Evolutionary conservation across 2,888 invertebrate genomes (phyloP), one percentile per base, ranked within the genome.

Genomic region (Creontiades dilutus): DNA sequence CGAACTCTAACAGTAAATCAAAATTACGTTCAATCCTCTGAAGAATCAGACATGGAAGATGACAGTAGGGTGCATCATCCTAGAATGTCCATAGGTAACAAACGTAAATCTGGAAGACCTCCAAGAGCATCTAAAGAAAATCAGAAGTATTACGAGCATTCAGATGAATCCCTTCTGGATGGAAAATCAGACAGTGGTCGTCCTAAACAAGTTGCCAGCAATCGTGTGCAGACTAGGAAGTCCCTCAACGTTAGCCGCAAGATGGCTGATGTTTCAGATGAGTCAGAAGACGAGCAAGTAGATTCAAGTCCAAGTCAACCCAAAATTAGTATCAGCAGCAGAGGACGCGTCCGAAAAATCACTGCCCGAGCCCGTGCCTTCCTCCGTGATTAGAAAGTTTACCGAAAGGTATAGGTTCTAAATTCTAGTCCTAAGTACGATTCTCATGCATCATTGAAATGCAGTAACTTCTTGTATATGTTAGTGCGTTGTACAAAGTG

Each of bases 331-430:
- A 75, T 86, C 76, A 86, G 96, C 93, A 97, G 97, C 92, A 95
- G 98, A 87, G 98, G 98, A 2, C 95, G 98, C 75, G 95, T 98
- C 89, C 95, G 98, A 87, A 96, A 96, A 93, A 95, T 97, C 92
- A 97, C 97, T 46, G 96, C 96, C 90, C 95, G 96, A 93, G 97
- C 96, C 90, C 94, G 96, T 86, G 96, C 96, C 85, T 91, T 91
- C 23, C 91, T 91, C 14, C 90, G 82, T 28, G 91, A 91, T 61
- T 91, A 87, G 52, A 61, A 76, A 75, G n/a, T 52, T 52, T 19
- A 46, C 0, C 46, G 47, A n/a, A 37, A 4, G 37, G n/a, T n/a
- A 78, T n/a, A 47, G 11, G 46, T 78, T 46, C 0, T 84, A 19
- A 57, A 84, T 76, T 87, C 87, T 87, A 76, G 87, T 87, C 85